Evolutionary conservation across 2,888 invertebrate species (phyloP).

Genomic region (Neria commutata): DNA sequence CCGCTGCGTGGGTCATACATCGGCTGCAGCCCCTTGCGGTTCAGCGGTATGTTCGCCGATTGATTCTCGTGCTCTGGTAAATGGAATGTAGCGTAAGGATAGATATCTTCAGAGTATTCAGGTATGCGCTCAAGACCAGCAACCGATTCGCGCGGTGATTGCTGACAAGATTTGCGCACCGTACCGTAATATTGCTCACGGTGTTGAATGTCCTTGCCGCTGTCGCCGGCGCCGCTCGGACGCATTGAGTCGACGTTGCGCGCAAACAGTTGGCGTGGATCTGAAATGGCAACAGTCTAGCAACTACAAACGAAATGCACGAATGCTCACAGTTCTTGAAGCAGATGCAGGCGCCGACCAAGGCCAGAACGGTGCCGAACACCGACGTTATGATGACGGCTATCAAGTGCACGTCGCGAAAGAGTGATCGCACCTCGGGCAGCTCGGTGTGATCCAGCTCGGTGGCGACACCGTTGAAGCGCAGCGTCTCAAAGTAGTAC

Average conservation of each 20-base stretch:
- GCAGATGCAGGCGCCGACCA: slow-evolving; percentile 66
- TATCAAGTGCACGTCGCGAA: slow-evolving; percentile 54
- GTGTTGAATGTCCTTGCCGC: slow-evolving; percentile 58
- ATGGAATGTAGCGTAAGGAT: slow-evolving; percentile 69
- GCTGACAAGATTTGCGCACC: slow-evolving; percentile 63
- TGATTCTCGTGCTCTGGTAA: slow-evolving; percentile 66
- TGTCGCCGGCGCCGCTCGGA: slow-evolving; percentile 38
- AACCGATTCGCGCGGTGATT: slow-evolving; percentile 57
- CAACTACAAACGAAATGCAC: not conserved
- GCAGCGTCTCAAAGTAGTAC: slow-evolving; percentile 67
- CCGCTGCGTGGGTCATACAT: slow-evolving; percentile 52
- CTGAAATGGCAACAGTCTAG: slow-evolving; percentile 29
- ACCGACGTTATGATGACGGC: slow-evolving; percentile 55
- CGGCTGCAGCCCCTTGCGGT: slow-evolving; percentile 48
- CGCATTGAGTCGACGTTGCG: slow-evolving; percentile 48
- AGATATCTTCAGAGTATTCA: slow-evolving; percentile 69
- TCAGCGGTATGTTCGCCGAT: slow-evolving; percentile 62
- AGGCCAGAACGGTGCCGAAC: slow-evolving; percentile 65
- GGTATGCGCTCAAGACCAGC: slow-evolving; percentile 65
- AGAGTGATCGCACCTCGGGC: slow-evolving; percentile 45
- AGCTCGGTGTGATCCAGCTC: slow-evolving; percentile 43
- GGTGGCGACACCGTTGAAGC: slow-evolving; percentile 61
- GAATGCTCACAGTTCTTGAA: slow-evolving; percentile 64
- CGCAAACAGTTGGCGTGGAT: slow-evolving; percentile 49
- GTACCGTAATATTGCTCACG: slow-evolving; percentile 66